Percentiles rank a stretch among this genome's conserved stretches.
Evolutionary conservation across 2,113 vertebrate species (phyloP).

Genomic region (Falco punctatus): DNA sequence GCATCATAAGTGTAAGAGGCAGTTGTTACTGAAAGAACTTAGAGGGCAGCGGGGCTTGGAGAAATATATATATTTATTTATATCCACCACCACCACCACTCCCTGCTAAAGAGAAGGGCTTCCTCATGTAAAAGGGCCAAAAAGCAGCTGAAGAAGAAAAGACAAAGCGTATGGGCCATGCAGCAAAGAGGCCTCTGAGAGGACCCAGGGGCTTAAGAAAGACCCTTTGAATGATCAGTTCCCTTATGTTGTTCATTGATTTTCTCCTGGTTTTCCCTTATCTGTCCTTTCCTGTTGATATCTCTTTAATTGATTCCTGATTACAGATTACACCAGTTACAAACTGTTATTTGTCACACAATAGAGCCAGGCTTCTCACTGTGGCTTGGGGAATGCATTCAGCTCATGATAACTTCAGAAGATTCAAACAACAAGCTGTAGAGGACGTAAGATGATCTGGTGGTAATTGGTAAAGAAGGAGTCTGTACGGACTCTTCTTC

Average conservation of each 20-base stretch:
- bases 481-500: neutral
- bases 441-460: neutral
- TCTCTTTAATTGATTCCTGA: conserved; percentile 64
- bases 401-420: neutral
- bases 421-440: neutral
- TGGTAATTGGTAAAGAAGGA: neutral
- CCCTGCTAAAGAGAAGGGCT: neutral
- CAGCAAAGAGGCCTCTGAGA: neutral
- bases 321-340: conserved; percentile 61
- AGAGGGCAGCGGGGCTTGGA: neutral
- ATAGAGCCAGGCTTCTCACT: neutral
- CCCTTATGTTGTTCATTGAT: conserved; percentile 57
- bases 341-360: conserved; percentile 58
- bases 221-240: conserved; percentile 33
- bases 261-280: conserved; percentile 47
- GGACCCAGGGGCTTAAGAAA: conserved; percentile 22
- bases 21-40: neutral
- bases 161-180: neutral
- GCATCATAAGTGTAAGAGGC: neutral
- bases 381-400: rapidly evolving
- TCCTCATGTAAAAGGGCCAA: neutral
- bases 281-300: conserved; percentile 52
- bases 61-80: neutral
- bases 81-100: neutral
- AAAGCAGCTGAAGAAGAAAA: neutral